Percentiles rank a stretch among this genome's conserved stretches.
phyloP scores from a whole-genome alignment of 2,113 vertebrate genomes.

The Sander vitreus region DNA sequence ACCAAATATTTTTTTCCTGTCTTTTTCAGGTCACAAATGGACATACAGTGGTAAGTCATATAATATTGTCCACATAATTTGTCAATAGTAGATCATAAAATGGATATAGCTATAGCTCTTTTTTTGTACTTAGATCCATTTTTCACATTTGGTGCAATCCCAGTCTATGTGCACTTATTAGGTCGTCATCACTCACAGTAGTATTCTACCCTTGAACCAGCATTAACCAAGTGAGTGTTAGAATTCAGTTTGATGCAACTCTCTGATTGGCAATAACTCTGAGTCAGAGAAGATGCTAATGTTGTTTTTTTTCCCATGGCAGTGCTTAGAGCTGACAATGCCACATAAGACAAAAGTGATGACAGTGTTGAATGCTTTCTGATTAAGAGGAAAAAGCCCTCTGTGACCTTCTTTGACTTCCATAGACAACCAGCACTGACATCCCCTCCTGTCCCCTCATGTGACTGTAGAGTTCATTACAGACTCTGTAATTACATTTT shows the following conservation, averaged over 20 bases:
- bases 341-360: not conserved
- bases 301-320: not conserved
- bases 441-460: slow-evolving; percentile 14
- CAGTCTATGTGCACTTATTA: not conserved
- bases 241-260: not conserved
- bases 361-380: not conserved
- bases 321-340: not conserved
- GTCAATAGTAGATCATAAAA: not conserved
- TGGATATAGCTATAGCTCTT: not conserved
- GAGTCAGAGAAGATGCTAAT: slow-evolving; percentile 7
- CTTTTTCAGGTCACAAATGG: slow-evolving; percentile 90
- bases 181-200: not conserved
- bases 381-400: not conserved
- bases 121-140: not conserved
- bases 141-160: not conserved
- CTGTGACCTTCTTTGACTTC: slow-evolving; percentile 7
- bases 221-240: not conserved
- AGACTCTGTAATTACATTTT: slow-evolving; percentile 36
- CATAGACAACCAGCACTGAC: slow-evolving; percentile 11
- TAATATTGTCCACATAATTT: slow-evolving; percentile 31
- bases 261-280: not conserved
- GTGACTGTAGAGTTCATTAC: slow-evolving; percentile 17
- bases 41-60: slow-evolving; percentile 90
- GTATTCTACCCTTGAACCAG: not conserved
- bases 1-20: slow-evolving; percentile 16